Conservation (phyloP, 2,797 vertebrate genomes). For the Cyprinella venusta region DNA sequence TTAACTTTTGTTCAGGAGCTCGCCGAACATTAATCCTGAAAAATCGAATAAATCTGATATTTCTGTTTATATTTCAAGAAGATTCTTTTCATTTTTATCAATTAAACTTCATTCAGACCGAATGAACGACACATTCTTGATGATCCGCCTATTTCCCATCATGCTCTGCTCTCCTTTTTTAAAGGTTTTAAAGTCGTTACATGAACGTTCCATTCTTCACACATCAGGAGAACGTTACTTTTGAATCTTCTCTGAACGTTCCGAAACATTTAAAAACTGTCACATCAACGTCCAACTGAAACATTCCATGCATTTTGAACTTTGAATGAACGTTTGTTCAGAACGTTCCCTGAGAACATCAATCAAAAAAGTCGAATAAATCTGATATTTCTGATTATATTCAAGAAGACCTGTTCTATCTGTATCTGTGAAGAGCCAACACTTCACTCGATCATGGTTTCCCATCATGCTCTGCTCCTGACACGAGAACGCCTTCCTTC, state of each 20-base stretch:
- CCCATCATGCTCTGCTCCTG: slow-evolving; percentile 3
- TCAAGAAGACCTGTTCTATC: background rate
- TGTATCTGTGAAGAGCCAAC: background rate
- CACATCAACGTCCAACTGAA: background rate
- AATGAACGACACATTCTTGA: too few relatives aligned
- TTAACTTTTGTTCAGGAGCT: too few relatives aligned
- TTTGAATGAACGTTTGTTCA: background rate
- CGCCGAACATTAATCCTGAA: background rate
- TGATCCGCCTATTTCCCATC: too few relatives aligned
- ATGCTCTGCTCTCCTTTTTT: too few relatives aligned
- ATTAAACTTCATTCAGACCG: too few relatives aligned
- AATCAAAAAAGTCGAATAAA: background rate
- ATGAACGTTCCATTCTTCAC: background rate
- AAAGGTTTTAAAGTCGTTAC: fast-evolving
- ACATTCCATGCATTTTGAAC: too few relatives aligned
- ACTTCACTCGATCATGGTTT: background rate
- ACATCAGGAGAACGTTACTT: background rate
- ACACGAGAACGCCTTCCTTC: slow-evolving; percentile 84
- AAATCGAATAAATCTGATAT: background rate
- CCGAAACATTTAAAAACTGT: background rate
- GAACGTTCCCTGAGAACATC: background rate
- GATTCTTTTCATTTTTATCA: too few relatives aligned
- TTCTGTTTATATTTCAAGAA: background rate
- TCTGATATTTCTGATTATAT: background rate
- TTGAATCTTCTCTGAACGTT: background rate